Conservation (phyloP, 30 jellyfish, hydroid and myxozoan species). For the Turritopsis rubra region DNA sequence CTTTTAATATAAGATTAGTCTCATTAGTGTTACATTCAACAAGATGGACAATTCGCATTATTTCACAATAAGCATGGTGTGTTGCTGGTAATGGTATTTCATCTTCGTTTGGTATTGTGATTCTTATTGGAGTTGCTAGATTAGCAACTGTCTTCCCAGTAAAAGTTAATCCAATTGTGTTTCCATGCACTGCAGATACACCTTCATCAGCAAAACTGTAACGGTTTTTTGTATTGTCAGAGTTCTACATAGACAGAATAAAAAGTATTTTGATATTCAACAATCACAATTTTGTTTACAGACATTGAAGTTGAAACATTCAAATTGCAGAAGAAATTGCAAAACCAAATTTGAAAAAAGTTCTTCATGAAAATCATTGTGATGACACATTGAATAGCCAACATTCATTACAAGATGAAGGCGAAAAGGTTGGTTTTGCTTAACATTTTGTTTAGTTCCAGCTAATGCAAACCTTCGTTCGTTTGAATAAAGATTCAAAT, state of each 20-base stretch:
- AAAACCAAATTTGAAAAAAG: too few relatives aligned
- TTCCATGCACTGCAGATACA: constrained; percentile 8
- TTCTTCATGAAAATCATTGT: too few relatives aligned
- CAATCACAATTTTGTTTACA: background rate
- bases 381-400: too few relatives aligned
- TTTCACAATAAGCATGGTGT: constrained; percentile 25
- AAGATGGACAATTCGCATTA: constrained; percentile 22
- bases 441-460: too few relatives aligned
- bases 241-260: background rate
- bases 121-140: constrained; percentile 1
- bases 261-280: background rate
- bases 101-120: constrained; percentile 18
- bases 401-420: too few relatives aligned
- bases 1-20: constrained; percentile 4
- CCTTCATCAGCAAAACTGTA: constrained; percentile 10
- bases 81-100: constrained; percentile 8
- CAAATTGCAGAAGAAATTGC: too few relatives aligned
- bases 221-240: constrained; percentile 6
- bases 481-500: too few relatives aligned
- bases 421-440: too few relatives aligned
- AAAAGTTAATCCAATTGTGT: constrained; percentile 7
- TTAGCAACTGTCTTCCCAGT: background rate
- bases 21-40: constrained; percentile 18
- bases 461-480: too few relatives aligned
- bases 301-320: too few relatives aligned